Evolutionary conservation across 53 echinoderm and acorn worm genomes (phyloP), one percentile per base, ranked within the genome.

Genomic region (Hippasteria phrygiana): DNA sequence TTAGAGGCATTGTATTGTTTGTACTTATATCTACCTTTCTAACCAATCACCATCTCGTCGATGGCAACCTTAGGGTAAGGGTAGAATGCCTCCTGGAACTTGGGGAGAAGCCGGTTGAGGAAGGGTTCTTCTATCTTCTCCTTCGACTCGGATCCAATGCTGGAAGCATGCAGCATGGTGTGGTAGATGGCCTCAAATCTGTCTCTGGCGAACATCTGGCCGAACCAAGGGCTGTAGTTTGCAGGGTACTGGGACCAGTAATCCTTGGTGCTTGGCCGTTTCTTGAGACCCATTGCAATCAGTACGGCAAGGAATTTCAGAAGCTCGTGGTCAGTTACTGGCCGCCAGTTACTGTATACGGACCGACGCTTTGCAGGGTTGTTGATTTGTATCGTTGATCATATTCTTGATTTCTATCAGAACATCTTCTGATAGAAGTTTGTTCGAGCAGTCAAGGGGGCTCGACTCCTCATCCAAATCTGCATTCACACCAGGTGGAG

Each of bases 31-130:
- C 48, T 31, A 20, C 67, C 88, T 66, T 88, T 65, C 78, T 78
- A 78, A 12, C 88, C 67, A 18, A 78, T 88, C 77, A 88, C 88
- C 88, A 88, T 88, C 78, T 88, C 65, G 75, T 88, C 50, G 28
- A 88, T 45, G 17, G 88, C 77, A 22, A 88, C 55, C 62, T 88
- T 78, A 54, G 80, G 26, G 33, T 78, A 88, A 29, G 78, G 78
- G 46, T 77, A 88, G 75, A 78, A 88, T 4, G 78, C 88, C 17
- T 42, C 78, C 78, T 88, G 88, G 74, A 88, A 88, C 78, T 78
- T 88, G 14, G 36, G 48, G 31, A 62, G 55, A 55, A 88, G 62
- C 18, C 20, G 47, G 46, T 88, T 88, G 48, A 78, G 0, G 67
- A 77, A 64, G 42, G 78, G 78, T 45, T 88, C n/a, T n/a, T n/a